Conservation (phyloP, 2,888 invertebrate species). For the Cephus nigrinus region DNA sequence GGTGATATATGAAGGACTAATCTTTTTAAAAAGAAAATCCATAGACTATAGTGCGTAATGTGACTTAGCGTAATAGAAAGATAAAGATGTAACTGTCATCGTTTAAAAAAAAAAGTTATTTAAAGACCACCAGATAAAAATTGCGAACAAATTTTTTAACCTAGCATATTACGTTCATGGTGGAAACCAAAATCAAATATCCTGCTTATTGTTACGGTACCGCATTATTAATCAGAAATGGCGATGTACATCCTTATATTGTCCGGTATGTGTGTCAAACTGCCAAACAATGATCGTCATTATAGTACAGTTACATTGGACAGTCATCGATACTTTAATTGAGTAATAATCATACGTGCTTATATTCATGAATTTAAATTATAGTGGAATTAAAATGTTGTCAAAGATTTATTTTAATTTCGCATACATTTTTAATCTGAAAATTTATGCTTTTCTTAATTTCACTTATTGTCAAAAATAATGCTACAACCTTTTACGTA, state of each 20-base stretch:
- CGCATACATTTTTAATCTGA: background rate
- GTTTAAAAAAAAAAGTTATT: background rate
- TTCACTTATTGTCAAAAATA: background rate
- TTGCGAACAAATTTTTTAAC: background rate
- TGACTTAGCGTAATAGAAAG: background rate
- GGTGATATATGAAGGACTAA: background rate
- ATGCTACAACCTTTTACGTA: background rate
- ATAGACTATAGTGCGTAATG: background rate
- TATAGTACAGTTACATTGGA: conserved; percentile 20
- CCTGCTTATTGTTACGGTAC: background rate
- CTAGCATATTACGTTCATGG: background rate
- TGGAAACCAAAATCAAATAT: background rate
- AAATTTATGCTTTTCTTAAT: background rate
- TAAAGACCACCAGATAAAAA: background rate
- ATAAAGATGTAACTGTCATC: background rate
- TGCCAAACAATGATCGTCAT: conserved; percentile 28
- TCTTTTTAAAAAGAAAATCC: background rate
- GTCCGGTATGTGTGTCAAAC: conserved; percentile 25
- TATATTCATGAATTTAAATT: background rate
- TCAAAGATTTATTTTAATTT: background rate
- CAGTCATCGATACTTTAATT: background rate
- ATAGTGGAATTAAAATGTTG: background rate
- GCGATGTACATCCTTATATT: background rate
- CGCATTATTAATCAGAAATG: background rate
- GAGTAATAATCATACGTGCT: background rate